Base-by-base conservation (phyloP, 2,113 vertebrate species). In the Salminus brasiliensis region DNA sequence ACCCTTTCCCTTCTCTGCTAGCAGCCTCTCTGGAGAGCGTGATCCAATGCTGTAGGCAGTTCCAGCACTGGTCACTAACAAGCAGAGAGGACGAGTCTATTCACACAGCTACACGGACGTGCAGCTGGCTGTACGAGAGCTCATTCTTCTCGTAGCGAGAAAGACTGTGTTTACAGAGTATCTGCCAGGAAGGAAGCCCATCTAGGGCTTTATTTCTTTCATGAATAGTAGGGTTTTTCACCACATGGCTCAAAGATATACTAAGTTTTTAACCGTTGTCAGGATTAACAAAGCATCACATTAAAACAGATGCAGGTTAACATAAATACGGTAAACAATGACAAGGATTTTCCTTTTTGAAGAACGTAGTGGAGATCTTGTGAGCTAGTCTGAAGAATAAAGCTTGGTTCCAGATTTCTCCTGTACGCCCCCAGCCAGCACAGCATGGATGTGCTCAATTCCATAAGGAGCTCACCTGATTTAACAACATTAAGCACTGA, bases 81-180 rank as follows among this genome's bases (percentile, higher is more conserved):
- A 81, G 75, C 74, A 25, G n/a, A 59, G 47, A 5, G 49, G 55
- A 77, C 76, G 41, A 63, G 34, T 57, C 77, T 66, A 65, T 47
- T 81, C 49, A 25, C 27, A 57, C 36, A 32, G 47, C 30, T 21
- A 23, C 23, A 23, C 9, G 5, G 52, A 10, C n/a, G 52, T 55
- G 52, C 52, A 55, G 52, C 21, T 3, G 23, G 52, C 52, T 39
- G 62, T 62, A 47, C 57, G 4, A 25, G 68, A 32, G 73, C 47
- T 55, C 4, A 32, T 43, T 57, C 11, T 16, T 4, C 36, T 59
- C 27, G 57, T 8, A 34, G 41, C 10, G 30, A 72, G 27, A 4
- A 4, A 60, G 34, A 3, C 23, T 29, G 11, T 13, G 32, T 52
- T 76, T 67, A 57, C 63, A 68, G 55, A 70, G 27, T 45, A 32